Evolutionary conservation across 2,113 vertebrate genomes (phyloP), one percentile per base, ranked within the genome.

Genomic region (Micromys minutus): DNA sequence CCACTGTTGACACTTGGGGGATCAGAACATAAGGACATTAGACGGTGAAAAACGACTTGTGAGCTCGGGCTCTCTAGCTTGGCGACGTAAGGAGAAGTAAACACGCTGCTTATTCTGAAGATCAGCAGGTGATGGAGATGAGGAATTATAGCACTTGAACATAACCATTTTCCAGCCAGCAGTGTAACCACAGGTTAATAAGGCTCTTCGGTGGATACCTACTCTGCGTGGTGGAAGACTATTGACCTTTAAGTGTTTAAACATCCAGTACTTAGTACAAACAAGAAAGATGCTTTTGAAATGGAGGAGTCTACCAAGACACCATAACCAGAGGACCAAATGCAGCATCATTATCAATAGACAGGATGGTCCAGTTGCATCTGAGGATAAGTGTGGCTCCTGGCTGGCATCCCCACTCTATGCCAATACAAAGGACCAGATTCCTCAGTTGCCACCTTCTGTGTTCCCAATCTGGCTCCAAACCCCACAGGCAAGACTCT

Each of bases 271-370:
- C 45, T 61, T 2, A 63, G 71, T 4, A 77, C 0, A 85, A 84
- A 94, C 9, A 80, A 19, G 42, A 65, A 59, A 26, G 61, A n/a
- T 1, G 15, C 22, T 21, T 74, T n/a, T 59, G 74, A 24, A 63
- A n/a, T 24, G 13, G 63, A 31, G 16, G 80, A 9, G 10, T 26
- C n/a, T 36, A 8, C 45, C 9, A 74, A 36, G 21, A 71, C 0
- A 15, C 31, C 1, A 8, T 22, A 22, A 8, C 31, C 16, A 59
- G 71, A 21, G 21, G 39, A 36, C 22, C 36, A 39, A 50, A 50
- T 0, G 36, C 0, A 29, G 29, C 45, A 86, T 76, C 42, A 4
- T 45, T 45, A n/a, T 1, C 0, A n/a, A 42, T 0, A 0, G 65
- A n/a, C n/a, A 22, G 17, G 61, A 15, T 42, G 7, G 0, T 11